A percentile compares a stretch with the other conserved stretches of the same genome.
These are phyloP conservation scores for Pandemis cinnamomeana DNA, from an alignment of 2,888 invertebrate genomes.

Conservation along the genomic window DNA sequence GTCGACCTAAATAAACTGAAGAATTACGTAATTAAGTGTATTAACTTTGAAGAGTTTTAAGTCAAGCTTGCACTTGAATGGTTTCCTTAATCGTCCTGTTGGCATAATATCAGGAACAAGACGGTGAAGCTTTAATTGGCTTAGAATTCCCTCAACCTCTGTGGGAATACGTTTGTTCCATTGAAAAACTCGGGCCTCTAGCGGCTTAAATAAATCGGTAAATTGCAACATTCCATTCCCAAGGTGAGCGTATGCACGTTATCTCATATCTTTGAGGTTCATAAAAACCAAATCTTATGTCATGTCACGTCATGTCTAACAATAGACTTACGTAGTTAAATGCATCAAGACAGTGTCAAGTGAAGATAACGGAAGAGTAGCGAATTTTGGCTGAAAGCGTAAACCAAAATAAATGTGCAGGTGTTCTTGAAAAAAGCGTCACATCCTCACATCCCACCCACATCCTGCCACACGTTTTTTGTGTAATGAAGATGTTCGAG, in stretches of 20 bases:
- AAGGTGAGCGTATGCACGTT: conserved; percentile 69
- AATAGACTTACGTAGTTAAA: conserved; percentile 45
- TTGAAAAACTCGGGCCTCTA: conserved; percentile 36
- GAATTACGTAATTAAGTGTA: conserved; percentile 9
- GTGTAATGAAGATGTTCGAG: not conserved
- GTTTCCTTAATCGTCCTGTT: conserved; percentile 48
- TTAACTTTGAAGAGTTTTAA: conserved; percentile 9
- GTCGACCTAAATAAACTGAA: not conserved
- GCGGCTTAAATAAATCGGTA: conserved; percentile 54
- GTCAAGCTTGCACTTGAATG: conserved; percentile 44
- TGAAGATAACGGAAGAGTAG: not conserved
- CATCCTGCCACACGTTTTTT: conserved; percentile 38
- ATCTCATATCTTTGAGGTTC: conserved; percentile 62
- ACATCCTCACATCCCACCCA: conserved; percentile 23
- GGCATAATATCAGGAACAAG: conserved; percentile 41
- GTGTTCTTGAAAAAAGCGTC: conserved; percentile 24
- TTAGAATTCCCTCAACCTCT: conserved; percentile 49
- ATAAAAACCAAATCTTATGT: conserved; percentile 62
- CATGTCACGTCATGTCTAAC: conserved; percentile 62
- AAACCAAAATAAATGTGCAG: conserved; percentile 15
- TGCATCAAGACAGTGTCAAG: not conserved
- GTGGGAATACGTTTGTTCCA: conserved; percentile 22
- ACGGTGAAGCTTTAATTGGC: conserved; percentile 54
- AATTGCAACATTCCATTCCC: conserved; percentile 75
- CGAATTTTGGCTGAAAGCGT: not conserved